These are phyloP conservation scores for Aporrectodea caliginosa DNA, from an alignment of 1,140 invertebrate genomes.

Conservation along the genomic window DNA sequence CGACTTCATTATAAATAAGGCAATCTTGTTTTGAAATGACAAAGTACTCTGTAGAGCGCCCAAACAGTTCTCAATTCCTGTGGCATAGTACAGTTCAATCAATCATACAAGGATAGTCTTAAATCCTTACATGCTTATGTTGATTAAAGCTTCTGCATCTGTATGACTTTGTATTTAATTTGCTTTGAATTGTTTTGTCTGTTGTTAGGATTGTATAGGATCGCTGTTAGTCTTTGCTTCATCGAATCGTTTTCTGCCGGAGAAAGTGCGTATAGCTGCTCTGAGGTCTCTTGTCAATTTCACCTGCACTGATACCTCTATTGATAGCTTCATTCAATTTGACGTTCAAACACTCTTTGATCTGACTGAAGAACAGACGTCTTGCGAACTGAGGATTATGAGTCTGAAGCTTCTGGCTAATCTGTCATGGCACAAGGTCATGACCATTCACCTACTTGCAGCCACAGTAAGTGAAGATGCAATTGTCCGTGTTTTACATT, in stretches of 20 bases:
- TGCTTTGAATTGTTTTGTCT: too few species aligned
- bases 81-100: too few species aligned
- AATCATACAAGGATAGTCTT: too few species aligned
- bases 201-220: background rate
- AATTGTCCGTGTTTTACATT: too few species aligned
- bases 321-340: background rate
- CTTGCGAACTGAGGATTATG: background rate
- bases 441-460: background rate
- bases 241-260: background rate
- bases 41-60: too few species aligned
- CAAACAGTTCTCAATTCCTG: too few species aligned
- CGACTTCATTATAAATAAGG: too few species aligned
- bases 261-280: background rate
- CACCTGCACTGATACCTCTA: background rate
- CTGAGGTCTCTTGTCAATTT: background rate
- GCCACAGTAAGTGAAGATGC: background rate
- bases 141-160: too few species aligned
- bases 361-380: background rate
- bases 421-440: background rate
- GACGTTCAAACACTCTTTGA: background rate
- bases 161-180: too few species aligned
- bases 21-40: too few species aligned
- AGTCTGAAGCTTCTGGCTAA: background rate
- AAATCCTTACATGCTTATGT: too few species aligned
- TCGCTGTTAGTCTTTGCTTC: background rate